Percentiles rank a stretch among this genome's conserved stretches.
Evolutionary conservation across 2,888 invertebrate genomes (phyloP).

Genomic region (Sisyra terminalis): DNA sequence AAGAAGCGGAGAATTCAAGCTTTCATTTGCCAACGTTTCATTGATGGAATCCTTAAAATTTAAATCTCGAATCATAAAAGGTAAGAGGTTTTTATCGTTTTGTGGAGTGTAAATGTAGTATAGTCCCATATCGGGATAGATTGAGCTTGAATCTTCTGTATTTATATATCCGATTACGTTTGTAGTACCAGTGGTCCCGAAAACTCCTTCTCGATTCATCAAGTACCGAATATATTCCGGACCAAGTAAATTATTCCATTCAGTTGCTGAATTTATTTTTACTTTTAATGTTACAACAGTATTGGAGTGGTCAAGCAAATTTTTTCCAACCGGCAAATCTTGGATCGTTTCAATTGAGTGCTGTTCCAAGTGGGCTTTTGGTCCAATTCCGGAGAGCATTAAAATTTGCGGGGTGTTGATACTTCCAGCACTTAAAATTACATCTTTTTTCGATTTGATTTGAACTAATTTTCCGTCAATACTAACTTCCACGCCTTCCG

Average conservation of each 20-base stretch:
- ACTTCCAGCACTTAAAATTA: conserved; percentile 19
- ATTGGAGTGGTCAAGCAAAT: conserved; percentile 32
- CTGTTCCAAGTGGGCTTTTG: conserved; percentile 13
- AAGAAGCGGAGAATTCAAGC: no score
- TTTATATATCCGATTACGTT: conserved; percentile 34
- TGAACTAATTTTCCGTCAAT: conserved; percentile 25
- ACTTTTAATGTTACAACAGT: not conserved
- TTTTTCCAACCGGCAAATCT: conserved; percentile 28
- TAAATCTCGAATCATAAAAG: no score
- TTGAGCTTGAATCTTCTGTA: conserved; percentile 23
- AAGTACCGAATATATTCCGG: conserved; percentile 25
- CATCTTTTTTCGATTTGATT: conserved; percentile 34
- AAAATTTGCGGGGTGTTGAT: conserved; percentile 50
- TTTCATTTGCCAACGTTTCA: no score
- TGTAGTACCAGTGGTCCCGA: conserved; percentile 26
- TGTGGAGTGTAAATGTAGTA: conserved; percentile 18
- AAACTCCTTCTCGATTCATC: conserved; percentile 27
- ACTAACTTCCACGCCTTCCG: conserved; percentile 32
- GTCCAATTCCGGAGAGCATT: conserved; percentile 48
- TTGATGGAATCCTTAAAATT: no score
- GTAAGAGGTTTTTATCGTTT: no score
- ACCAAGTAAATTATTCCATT: conserved; percentile 15
- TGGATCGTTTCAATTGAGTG: conserved; percentile 22
- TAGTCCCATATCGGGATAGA: conserved; percentile 34
- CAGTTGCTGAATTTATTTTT: conserved; percentile 3